Conservation (phyloP, 2,888 invertebrate genomes). For the Eristalis intricaria region DNA sequence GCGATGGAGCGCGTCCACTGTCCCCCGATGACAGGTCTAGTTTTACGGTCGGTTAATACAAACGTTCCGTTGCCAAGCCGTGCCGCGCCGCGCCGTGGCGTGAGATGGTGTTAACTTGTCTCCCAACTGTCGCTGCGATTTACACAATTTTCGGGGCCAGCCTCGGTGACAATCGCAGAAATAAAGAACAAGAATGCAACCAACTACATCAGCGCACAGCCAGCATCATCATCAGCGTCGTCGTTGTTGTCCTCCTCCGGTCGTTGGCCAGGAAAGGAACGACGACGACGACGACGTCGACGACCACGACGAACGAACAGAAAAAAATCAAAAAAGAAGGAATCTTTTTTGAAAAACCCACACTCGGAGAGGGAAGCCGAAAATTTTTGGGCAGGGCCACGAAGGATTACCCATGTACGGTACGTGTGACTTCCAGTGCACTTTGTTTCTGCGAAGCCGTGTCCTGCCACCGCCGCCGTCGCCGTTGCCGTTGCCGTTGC, state of each 20-base stretch:
- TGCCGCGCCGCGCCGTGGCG: conserved; percentile 16
- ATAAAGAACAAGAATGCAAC: conserved; percentile 60
- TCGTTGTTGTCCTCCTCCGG: conserved; percentile 34
- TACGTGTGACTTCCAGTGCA: conserved; percentile 71
- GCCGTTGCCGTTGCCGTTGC: neutral
- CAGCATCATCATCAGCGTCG: neutral
- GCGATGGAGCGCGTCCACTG: conserved; percentile 14
- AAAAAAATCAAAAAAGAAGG: conserved; percentile 2
- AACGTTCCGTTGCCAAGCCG: conserved; percentile 45
- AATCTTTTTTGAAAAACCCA: conserved; percentile 51
- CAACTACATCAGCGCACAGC: conserved; percentile 23
- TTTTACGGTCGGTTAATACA: conserved; percentile 71
- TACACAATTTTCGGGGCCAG: conserved; percentile 66
- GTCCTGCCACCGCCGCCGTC: conserved; percentile 35
- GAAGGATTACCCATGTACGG: conserved; percentile 71
- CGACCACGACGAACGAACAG: neutral
- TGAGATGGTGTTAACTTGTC: conserved; percentile 71
- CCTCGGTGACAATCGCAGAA: conserved; percentile 63
- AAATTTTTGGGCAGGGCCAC: conserved; percentile 68
- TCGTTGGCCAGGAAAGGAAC: conserved; percentile 61
- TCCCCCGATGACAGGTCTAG: conserved; percentile 65
- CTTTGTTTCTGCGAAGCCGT: conserved; percentile 68
- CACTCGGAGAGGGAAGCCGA: conserved; percentile 56
- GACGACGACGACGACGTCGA: neutral
- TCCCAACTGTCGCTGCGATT: conserved; percentile 67